A percentile compares a stretch with the other conserved stretches of the same genome.
Evolutionary conservation across 2,797 vertebrate species (phyloP).

Genomic region (Notoglanidium macrostoma): DNA sequence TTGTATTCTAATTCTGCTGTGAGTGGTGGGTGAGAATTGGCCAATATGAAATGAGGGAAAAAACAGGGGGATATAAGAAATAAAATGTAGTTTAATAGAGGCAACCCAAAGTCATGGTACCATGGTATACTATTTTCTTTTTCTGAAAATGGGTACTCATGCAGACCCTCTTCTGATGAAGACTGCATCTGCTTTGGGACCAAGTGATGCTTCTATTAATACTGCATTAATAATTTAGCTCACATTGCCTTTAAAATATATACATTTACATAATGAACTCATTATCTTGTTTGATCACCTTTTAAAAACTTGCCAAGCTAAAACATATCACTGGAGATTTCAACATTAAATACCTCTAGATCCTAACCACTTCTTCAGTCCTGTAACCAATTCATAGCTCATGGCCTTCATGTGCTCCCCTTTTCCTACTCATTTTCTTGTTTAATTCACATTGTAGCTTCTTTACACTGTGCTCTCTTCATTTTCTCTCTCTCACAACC

Average conservation of each 20-base stretch:
- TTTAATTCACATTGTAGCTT: constrained; percentile 33
- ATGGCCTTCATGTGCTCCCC: not conserved
- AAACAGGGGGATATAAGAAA: not conserved
- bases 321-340: constrained; percentile 28
- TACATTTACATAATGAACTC: constrained; percentile 31
- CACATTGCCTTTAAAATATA: not conserved
- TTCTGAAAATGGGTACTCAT: not conserved
- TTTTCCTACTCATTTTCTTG: constrained; percentile 17
- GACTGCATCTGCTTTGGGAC: not conserved
- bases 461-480: constrained; percentile 24
- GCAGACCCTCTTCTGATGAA: not conserved
- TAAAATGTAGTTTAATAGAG: not conserved
- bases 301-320: constrained; percentile 16
- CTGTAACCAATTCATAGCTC: constrained; percentile 16
- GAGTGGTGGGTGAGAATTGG: not conserved
- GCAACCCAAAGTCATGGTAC: not conserved
- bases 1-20: no score
- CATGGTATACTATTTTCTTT: not conserved
- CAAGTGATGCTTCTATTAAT: constrained; percentile 33
- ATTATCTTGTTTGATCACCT: not conserved
- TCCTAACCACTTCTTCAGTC: not conserved
- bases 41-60: no score
- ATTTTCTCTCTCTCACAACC: constrained; percentile 32
- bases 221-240: not conserved
- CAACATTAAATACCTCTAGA: constrained; percentile 17